A percentile compares a stretch with the other conserved stretches of the same genome.
Conservation (phyloP, 2,113 vertebrate species). For the Lampris incognitus region DNA sequence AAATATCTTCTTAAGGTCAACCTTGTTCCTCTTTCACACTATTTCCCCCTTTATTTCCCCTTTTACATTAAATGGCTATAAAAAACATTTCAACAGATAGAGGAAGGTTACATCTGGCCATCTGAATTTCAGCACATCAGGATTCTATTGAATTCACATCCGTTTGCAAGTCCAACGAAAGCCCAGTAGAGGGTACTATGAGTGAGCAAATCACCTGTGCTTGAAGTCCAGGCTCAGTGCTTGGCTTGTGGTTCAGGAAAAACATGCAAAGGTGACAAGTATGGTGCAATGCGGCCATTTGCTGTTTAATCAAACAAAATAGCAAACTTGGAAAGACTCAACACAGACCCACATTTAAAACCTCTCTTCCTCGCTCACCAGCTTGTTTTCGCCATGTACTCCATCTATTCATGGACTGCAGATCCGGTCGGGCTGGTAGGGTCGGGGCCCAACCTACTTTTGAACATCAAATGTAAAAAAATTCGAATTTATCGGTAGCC, state of each 20-base stretch:
- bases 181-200: slow-evolving; percentile 67
- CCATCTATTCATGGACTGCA: not conserved
- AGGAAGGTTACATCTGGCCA: not conserved
- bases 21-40: not conserved
- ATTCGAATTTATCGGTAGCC: too few relatives aligned
- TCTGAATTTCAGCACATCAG: not conserved
- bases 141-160: not conserved
- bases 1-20: not conserved
- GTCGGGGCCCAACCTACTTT: too few relatives aligned
- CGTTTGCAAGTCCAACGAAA: slow-evolving; percentile 3
- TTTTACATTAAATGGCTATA: too few relatives aligned
- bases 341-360: too few relatives aligned
- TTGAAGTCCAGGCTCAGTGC: not conserved
- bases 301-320: slow-evolving; percentile 5
- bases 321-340: not conserved
- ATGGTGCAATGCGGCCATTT: not conserved
- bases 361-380: not conserved
- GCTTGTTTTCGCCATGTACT: not conserved
- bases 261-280: not conserved
- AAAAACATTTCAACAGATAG: too few relatives aligned
- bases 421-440: too few relatives aligned
- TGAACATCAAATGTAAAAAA: too few relatives aligned
- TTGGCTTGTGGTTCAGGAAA: not conserved
- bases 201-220: slow-evolving; percentile 17
- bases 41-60: too few relatives aligned